Evolutionary conservation across 2,888 invertebrate species (phyloP).

Genomic region (Tortrix viridana): DNA sequence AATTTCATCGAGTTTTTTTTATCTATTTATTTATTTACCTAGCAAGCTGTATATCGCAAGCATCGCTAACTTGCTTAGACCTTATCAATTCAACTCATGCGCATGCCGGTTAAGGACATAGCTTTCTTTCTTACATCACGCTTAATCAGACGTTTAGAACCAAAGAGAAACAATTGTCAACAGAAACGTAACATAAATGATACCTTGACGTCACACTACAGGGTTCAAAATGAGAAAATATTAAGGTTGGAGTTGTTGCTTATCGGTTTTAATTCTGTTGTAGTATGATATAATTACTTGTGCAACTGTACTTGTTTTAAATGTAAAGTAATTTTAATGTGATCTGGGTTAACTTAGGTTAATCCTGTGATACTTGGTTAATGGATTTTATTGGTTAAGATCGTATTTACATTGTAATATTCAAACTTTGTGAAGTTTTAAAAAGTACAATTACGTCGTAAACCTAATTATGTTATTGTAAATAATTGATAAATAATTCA

Average conservation of each 20-base stretch:
- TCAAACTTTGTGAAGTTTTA: too few relatives aligned
- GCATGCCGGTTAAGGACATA: slow-evolving; percentile 69
- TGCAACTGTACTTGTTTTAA: slow-evolving; percentile 47
- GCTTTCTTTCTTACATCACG: slow-evolving; percentile 76
- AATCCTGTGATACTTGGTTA: background rate
- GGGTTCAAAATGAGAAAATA: too few relatives aligned
- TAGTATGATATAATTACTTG: slow-evolving; percentile 62
- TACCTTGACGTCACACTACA: too few relatives aligned
- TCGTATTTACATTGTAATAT: too few relatives aligned
- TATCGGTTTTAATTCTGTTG: too few relatives aligned
- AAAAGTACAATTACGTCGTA: too few relatives aligned
- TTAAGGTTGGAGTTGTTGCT: too few relatives aligned
- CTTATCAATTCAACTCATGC: slow-evolving; percentile 65
- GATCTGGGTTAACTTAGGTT: slow-evolving; percentile 12
- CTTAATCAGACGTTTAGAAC: slow-evolving; percentile 47
- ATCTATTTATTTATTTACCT: too few relatives aligned
- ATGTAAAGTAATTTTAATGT: slow-evolving; percentile 19
- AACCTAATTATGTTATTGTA: too few relatives aligned
- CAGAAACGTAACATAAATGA: too few relatives aligned
- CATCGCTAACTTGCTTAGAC: slow-evolving; percentile 39
- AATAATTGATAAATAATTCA: too few relatives aligned
- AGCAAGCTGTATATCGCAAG: background rate
- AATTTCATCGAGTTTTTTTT: too few relatives aligned
- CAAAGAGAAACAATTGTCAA: slow-evolving; percentile 26
- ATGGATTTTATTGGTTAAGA: background rate